These are phyloP conservation scores for Mycteria americana DNA, from an alignment of 2,797 vertebrate species.

Conservation along the genomic window DNA sequence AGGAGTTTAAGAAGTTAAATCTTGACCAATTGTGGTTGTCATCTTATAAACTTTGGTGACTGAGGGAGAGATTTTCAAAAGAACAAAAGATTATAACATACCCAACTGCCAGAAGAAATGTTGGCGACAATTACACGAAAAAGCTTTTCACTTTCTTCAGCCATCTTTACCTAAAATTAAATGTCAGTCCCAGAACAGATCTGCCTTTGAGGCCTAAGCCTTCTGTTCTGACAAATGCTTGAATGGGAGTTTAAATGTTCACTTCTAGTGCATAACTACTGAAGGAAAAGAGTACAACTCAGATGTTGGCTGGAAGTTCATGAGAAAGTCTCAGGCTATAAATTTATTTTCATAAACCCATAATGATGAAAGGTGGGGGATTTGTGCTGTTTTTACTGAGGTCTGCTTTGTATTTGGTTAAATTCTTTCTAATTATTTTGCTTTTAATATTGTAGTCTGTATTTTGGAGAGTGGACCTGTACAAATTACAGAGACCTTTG, in stretches of 20 bases:
- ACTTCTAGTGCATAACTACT: background rate
- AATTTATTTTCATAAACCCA: background rate
- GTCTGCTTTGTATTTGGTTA: background rate
- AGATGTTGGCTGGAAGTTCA: background rate
- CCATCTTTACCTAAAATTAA: background rate
- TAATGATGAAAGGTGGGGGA: background rate
- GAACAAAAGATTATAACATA: background rate
- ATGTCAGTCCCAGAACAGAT: background rate
- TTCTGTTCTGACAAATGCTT: background rate
- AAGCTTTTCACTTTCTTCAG: background rate
- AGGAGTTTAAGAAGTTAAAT: background rate
- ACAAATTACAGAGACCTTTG: background rate
- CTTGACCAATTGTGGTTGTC: background rate
- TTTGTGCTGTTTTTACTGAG: background rate
- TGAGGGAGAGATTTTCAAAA: background rate
- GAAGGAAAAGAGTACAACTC: background rate
- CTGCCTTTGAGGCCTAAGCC: background rate
- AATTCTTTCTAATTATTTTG: background rate
- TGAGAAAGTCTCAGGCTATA: background rate
- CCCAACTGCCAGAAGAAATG: background rate
- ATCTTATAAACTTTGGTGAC: background rate
- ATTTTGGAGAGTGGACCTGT: background rate
- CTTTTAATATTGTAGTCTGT: background rate
- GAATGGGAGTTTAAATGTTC: background rate
- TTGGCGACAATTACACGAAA: background rate